Conservation (phyloP, 2,888 invertebrate species). For the Caenorhabditis sp. region DNA sequence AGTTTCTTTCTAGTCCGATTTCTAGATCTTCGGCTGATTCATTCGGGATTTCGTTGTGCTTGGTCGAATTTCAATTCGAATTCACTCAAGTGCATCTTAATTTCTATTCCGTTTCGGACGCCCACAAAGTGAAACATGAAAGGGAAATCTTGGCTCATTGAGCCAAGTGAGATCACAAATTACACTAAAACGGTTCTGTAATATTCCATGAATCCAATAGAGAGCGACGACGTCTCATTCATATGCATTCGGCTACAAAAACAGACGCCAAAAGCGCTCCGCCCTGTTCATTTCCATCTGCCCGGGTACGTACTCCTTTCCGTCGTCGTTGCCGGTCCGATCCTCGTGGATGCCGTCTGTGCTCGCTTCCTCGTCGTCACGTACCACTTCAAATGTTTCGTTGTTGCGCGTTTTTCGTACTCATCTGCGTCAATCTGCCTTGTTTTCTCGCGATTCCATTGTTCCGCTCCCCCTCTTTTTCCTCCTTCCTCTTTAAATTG, state of each 20-base stretch:
- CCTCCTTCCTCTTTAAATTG: not conserved
- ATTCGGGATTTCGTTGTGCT: not conserved
- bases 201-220: conserved; percentile 7
- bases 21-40: not conserved
- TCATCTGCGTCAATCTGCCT: not conserved
- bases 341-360: too few relatives aligned
- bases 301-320: conserved; percentile 3
- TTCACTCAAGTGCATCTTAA: conserved; percentile 19
- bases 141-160: not conserved
- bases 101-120: conserved; percentile 10
- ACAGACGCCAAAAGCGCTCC: too few relatives aligned
- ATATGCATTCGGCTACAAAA: conserved; percentile 1
- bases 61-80: conserved; percentile 20
- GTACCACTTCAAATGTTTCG: not conserved
- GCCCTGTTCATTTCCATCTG: not conserved
- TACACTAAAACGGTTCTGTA: conserved; percentile 4
- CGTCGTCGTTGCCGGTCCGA: not conserved
- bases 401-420: too few relatives aligned
- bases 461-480: not conserved
- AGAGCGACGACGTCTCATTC: conserved; percentile 1
- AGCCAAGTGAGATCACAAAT: conserved; percentile 12
- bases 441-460: not conserved
- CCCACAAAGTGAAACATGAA: too few relatives aligned
- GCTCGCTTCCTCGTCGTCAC: not conserved
- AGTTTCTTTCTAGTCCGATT: not conserved